Percentiles rank a stretch among this genome's conserved stretches.
phyloP scores from a whole-genome alignment of 2,888 invertebrate species.

The Dendrolimus houi region DNA sequence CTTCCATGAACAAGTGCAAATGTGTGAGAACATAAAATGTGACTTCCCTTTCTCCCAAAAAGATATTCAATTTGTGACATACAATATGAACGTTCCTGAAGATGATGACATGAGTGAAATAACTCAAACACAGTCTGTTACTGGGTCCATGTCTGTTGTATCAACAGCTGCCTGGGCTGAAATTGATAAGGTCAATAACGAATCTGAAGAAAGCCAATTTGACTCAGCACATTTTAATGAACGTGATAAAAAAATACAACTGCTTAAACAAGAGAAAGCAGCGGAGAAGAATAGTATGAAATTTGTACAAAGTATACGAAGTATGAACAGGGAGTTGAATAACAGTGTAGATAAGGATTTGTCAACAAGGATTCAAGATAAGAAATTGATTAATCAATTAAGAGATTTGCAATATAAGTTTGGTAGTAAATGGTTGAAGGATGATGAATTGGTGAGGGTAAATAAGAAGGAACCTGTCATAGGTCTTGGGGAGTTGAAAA shows the following conservation, averaged over 20 bases:
- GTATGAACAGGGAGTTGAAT: slow-evolving; percentile 24
- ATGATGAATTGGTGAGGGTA: slow-evolving; percentile 31
- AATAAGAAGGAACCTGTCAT: slow-evolving; percentile 17
- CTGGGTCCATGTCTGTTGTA: slow-evolving; percentile 20
- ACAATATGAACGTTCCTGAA: slow-evolving; percentile 17
- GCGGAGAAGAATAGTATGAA: slow-evolving; percentile 18
- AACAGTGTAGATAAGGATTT: slow-evolving; percentile 11
- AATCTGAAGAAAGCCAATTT: slow-evolving; percentile 22
- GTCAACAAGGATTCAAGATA: slow-evolving; percentile 27
- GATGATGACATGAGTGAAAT: slow-evolving; percentile 20
- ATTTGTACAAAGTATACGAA: slow-evolving; percentile 30
- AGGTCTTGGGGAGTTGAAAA: slow-evolving; percentile 32
- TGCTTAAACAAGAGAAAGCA: slow-evolving; percentile 11
- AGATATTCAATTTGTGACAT: slow-evolving; percentile 31
- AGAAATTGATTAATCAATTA: slow-evolving; percentile 43
- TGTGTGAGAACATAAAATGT: slow-evolving; percentile 50
- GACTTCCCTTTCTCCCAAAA: slow-evolving; percentile 49
- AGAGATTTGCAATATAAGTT: slow-evolving; percentile 31
- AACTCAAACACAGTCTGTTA: slow-evolving; percentile 3
- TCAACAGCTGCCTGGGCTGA: slow-evolving; percentile 34
- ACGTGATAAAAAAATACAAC: slow-evolving; percentile 5
- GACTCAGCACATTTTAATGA: slow-evolving; percentile 8
- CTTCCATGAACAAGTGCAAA: slow-evolving; percentile 39
- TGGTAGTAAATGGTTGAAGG: slow-evolving; percentile 29
- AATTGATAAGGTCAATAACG: slow-evolving; percentile 26